phyloP scores from a whole-genome alignment of 1,140 invertebrate species.

The Monomorium pharaonis region DNA sequence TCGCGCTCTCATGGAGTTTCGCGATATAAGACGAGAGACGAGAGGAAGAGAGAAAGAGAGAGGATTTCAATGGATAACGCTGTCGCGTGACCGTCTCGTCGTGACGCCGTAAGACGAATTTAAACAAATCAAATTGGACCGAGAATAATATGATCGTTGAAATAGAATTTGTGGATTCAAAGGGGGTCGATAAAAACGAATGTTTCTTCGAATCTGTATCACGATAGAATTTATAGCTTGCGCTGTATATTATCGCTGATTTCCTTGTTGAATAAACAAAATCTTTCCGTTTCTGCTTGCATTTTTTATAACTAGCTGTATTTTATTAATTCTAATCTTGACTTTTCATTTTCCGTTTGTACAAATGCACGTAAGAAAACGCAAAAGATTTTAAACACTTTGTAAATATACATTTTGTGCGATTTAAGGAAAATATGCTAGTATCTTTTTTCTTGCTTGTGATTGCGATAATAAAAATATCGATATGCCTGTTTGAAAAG shows the following conservation, averaged over 20 bases:
- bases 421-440: background rate
- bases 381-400: background rate
- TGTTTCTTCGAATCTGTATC: background rate
- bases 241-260: conserved; percentile 1
- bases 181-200: background rate
- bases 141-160: background rate
- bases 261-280: background rate
- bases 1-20: conserved; percentile 16
- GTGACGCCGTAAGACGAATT: conserved; percentile 17
- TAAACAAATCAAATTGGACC: background rate
- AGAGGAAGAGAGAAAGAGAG: background rate
- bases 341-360: background rate
- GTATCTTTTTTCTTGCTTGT: background rate
- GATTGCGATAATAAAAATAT: background rate
- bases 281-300: background rate
- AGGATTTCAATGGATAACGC: conserved; percentile 9
- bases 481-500: background rate
- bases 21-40: conserved; percentile 8
- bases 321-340: background rate
- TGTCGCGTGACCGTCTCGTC: conserved; percentile 38
- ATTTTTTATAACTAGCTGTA: background rate
- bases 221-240: background rate
- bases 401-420: background rate
- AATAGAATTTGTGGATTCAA: background rate
- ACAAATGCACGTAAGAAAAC: background rate